Evolutionary conservation across 1,140 invertebrate species (phyloP).

Genomic region (Lordiphosa mommai): DNA sequence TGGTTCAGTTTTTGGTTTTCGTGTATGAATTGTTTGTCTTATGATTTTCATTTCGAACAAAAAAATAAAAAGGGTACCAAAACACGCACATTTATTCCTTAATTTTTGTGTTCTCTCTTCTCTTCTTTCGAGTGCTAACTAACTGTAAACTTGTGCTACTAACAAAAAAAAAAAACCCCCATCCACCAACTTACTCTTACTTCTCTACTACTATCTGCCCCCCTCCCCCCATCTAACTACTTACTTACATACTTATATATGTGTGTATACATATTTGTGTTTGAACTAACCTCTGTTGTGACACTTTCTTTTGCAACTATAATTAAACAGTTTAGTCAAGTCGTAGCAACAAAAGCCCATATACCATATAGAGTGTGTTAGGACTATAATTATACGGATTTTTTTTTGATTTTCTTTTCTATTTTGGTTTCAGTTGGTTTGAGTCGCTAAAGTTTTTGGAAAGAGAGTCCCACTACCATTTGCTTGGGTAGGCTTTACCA

Average conservation of each 20-base stretch:
- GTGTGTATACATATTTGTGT: conserved; percentile 19
- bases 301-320: conserved; percentile 5
- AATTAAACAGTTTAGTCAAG: conserved; percentile 33
- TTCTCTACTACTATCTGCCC: conserved; percentile 2
- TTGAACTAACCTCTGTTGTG: too few relatives aligned
- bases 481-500: conserved; percentile 67
- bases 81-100: conserved; percentile 35
- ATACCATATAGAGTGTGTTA: conserved; percentile 34
- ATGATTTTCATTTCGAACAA: conserved; percentile 30
- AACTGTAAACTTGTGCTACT: conserved; percentile 71
- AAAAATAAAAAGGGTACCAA: background rate
- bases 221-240: conserved; percentile 1
- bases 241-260: conserved; percentile 1
- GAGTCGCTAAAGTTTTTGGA: conserved; percentile 13
- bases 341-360: conserved; percentile 36
- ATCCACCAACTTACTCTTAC: conserved; percentile 24
- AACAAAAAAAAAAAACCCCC: conserved; percentile 35
- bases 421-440: conserved; percentile 31
- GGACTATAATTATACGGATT: conserved; percentile 30
- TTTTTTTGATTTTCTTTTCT: conserved; percentile 16
- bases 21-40: conserved; percentile 45
- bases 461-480: conserved; percentile 56
- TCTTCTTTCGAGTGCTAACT: conserved; percentile 62
- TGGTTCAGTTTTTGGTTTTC: conserved; percentile 38
- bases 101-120: conserved; percentile 29